phyloP scores from a whole-genome alignment of 2,113 vertebrate species.

The Elgaria multicarinata region DNA sequence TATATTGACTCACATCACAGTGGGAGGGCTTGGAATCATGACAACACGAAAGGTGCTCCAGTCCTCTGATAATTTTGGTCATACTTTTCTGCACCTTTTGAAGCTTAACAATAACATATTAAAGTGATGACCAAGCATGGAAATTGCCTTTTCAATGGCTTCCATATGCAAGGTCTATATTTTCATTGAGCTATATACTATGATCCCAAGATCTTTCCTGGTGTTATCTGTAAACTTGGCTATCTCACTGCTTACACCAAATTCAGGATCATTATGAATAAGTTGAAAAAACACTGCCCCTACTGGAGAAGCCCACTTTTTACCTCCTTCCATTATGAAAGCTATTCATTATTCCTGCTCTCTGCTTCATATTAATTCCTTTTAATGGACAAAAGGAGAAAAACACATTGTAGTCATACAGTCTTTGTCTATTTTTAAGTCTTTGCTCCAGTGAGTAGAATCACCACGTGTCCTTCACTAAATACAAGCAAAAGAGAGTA shows the following conservation, averaged over 20 bases:
- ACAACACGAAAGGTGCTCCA: not conserved
- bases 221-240: no score
- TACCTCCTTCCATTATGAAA: not conserved
- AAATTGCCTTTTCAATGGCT: not conserved
- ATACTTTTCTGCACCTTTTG: not conserved
- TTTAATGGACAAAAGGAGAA: not conserved
- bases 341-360: not conserved
- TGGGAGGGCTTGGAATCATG: no score
- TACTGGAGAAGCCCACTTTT: not conserved
- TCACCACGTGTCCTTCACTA: conserved; percentile 5
- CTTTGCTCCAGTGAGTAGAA: conserved; percentile 5
- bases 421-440: not conserved
- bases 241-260: no score
- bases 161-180: not conserved
- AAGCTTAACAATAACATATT: not conserved
- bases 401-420: not conserved
- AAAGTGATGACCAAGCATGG: not conserved
- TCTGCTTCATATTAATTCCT: not conserved
- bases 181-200: not conserved
- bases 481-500: not conserved
- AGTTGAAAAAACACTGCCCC: no score
- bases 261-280: no score
- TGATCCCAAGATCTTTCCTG: not conserved
- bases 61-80: not conserved
- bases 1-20: no score